phyloP scores from a whole-genome alignment of 2,888 invertebrate species.

The Cyclophora albipunctata region DNA sequence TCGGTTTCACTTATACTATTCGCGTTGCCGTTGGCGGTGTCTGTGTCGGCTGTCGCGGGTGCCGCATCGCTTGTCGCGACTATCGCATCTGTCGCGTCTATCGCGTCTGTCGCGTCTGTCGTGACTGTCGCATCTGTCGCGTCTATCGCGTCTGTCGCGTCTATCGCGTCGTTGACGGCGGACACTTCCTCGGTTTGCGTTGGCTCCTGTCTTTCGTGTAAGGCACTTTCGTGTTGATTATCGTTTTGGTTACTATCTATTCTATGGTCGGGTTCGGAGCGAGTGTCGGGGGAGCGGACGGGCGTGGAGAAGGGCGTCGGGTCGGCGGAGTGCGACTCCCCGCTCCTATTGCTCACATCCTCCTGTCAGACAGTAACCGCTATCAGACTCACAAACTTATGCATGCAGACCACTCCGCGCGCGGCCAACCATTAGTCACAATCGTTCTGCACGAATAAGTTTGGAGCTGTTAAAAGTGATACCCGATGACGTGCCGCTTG shows the following conservation, averaged over 20 bases:
- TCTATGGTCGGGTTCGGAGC: not conserved
- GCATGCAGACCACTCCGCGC: conserved; percentile 21
- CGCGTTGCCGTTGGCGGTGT: conserved; percentile 21
- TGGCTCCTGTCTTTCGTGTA: conserved; percentile 22
- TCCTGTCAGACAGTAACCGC: conserved; percentile 61
- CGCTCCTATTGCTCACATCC: conserved; percentile 62
- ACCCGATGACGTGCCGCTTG: conserved; percentile 38
- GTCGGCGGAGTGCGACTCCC: conserved; percentile 51
- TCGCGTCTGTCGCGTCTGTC: not conserved
- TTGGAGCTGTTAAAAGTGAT: conserved; percentile 21
- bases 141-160: not conserved
- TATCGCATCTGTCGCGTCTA: conserved; percentile 1
- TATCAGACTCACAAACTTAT: conserved; percentile 44
- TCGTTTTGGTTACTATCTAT: conserved; percentile 1
- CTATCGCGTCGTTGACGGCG: not conserved
- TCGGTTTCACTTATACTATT: conserved; percentile 62
- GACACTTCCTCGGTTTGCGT: conserved; percentile 6
- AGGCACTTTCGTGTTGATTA: conserved; percentile 11
- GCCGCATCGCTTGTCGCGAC: not conserved
- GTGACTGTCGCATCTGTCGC: conserved; percentile 5
- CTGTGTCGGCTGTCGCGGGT: not conserved
- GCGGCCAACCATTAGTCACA: no score
- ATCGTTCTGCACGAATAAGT: conserved; percentile 33
- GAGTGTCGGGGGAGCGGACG: conserved; percentile 43
- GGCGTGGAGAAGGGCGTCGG: conserved; percentile 60